Evolutionary conservation across 2,888 invertebrate species (phyloP).

Genomic region (Clepsis dumicolana): DNA sequence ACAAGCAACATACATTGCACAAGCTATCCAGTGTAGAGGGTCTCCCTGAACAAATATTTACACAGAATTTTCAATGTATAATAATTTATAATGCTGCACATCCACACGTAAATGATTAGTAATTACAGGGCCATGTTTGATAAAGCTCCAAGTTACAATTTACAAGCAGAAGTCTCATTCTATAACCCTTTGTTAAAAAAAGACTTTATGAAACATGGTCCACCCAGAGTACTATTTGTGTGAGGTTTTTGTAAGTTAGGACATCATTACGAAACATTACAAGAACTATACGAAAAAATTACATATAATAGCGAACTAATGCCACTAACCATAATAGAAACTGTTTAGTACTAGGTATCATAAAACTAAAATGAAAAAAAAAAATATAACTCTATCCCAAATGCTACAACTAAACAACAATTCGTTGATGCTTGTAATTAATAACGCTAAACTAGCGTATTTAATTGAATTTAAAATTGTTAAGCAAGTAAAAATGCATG

Average conservation of each 20-base stretch:
- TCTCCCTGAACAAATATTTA: slow-evolving; percentile 89
- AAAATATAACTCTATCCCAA: neutral
- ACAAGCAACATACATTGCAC: slow-evolving; percentile 96
- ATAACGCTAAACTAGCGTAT: neutral
- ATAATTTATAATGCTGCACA: too few relatives aligned
- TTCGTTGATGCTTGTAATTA: neutral
- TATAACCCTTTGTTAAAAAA: too few relatives aligned
- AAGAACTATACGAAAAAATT: neutral
- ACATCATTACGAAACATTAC: too few relatives aligned
- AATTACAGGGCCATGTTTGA: too few relatives aligned
- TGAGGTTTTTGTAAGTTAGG: too few relatives aligned
- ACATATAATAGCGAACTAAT: neutral
- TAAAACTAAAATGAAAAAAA: neutral
- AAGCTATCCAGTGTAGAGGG: slow-evolving; percentile 96
- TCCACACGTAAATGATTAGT: too few relatives aligned
- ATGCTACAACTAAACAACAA: neutral
- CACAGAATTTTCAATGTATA: too few relatives aligned
- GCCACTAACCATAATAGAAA: neutral
- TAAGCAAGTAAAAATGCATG: slow-evolving; percentile 16
- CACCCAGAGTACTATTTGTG: too few relatives aligned
- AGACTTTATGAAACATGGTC: too few relatives aligned
- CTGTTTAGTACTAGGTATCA: neutral
- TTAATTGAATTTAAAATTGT: neutral
- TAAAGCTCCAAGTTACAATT: too few relatives aligned
- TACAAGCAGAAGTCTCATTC: too few relatives aligned